A percentile compares a stretch with the other conserved stretches of the same genome.
Conservation (phyloP, 2,797 vertebrate species). For the Tragelaphus eurycerus region DNA sequence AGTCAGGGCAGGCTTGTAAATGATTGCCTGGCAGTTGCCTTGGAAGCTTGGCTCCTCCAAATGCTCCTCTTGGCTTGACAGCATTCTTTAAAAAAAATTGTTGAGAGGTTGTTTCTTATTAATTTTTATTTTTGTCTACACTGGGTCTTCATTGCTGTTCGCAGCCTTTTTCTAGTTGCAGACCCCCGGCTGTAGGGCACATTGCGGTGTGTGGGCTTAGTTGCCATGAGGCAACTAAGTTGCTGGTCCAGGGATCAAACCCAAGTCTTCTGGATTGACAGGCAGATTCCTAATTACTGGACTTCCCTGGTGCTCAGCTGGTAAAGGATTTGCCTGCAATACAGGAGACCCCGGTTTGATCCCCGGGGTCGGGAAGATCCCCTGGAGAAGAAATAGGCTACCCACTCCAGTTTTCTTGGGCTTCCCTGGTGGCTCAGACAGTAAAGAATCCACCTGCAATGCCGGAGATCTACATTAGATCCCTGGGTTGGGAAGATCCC, state of each 20-base stretch:
- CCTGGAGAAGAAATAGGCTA: not conserved
- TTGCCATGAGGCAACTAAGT: not conserved
- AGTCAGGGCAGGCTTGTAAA: constrained; percentile 28
- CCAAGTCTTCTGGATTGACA: not conserved
- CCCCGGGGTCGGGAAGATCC: not conserved
- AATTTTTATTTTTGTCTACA: not conserved
- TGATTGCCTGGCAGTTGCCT: not conserved
- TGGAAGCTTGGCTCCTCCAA: not conserved
- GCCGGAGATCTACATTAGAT: not conserved
- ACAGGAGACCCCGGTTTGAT: not conserved
- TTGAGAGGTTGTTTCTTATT: not conserved
- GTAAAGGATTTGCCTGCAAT: not conserved
- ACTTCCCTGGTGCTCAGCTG: not conserved
- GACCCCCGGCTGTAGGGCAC: not conserved
- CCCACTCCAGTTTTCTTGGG: not conserved
- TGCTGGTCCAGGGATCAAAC: not conserved
- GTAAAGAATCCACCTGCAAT: not conserved
- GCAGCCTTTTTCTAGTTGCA: not conserved
- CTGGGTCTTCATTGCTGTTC: not conserved
- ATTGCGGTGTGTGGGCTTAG: not conserved
- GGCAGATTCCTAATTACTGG: not conserved
- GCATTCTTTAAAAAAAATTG: not conserved
- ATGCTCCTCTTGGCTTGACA: not conserved
- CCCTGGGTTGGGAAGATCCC: not conserved
- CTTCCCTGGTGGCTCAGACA: not conserved